Conservation (phyloP, 2,113 vertebrate species). For the Oryzias woworae region DNA sequence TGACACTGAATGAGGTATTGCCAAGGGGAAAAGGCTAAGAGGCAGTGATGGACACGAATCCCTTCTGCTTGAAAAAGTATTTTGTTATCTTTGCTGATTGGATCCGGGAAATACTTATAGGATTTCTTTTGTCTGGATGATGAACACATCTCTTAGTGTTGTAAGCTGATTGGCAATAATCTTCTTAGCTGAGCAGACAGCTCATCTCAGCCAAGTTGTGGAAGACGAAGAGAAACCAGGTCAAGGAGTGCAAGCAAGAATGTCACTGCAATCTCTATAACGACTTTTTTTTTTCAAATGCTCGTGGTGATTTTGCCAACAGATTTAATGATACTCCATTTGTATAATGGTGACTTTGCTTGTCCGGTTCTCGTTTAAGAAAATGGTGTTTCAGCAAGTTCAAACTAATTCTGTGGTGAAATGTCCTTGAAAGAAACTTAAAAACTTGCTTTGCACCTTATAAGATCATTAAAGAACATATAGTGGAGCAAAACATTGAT, state of each 20-base stretch:
- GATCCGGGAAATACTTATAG: too few species aligned
- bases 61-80: too few species aligned
- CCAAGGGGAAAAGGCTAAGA: too few species aligned
- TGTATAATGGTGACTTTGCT: not conserved
- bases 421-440: too few species aligned
- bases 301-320: not conserved
- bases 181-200: not conserved
- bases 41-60: too few species aligned
- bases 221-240: not conserved
- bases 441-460: too few species aligned
- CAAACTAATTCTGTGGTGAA: too few species aligned
- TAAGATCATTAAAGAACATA: too few species aligned
- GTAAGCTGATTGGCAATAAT: not conserved
- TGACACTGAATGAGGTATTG: too few species aligned
- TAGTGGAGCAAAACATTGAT: too few species aligned
- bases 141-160: not conserved
- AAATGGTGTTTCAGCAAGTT: not conserved
- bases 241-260: not conserved
- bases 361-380: not conserved
- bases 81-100: too few species aligned
- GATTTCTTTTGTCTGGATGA: not conserved
- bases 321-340: not conserved
- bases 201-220: not conserved
- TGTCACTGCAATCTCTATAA: not conserved
- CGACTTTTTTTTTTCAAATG: not conserved